Percentiles rank a stretch among this genome's conserved stretches.
These are phyloP conservation scores for Daphoenositta chrysoptera DNA, from an alignment of 2,113 vertebrate genomes.

Conservation along the genomic window DNA sequence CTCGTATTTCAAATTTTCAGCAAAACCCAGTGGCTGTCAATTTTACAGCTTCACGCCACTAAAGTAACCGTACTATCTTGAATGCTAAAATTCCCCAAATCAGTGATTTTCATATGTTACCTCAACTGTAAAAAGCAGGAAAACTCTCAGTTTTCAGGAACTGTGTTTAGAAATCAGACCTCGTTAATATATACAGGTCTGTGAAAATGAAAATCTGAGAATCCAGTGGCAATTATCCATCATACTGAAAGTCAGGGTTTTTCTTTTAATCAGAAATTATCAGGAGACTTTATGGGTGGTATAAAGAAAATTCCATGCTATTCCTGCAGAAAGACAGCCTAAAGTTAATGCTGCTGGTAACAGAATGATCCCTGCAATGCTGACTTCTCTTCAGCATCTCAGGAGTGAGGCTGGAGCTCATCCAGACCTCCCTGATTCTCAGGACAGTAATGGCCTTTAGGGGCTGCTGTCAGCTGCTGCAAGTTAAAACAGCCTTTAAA, in stretches of 20 bases:
- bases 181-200: not conserved
- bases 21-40: not conserved
- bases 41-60: not conserved
- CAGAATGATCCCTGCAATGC: not conserved
- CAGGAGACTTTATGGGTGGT: not conserved
- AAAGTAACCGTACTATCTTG: not conserved
- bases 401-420: not conserved
- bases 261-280: not conserved
- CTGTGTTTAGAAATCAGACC: not conserved
- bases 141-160: not conserved
- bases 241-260: not conserved
- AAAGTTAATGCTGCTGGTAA: not conserved
- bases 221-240: not conserved
- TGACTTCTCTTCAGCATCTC: not conserved
- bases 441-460: not conserved
- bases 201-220: not conserved
- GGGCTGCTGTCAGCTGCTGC: slow-evolving; percentile 16
- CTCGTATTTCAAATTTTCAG: not conserved
- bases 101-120: not conserved
- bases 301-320: not conserved
- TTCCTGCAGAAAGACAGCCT: not conserved
- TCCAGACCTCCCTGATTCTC: not conserved
- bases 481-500: slow-evolving; percentile 20
- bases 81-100: not conserved
- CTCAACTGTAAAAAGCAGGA: not conserved